Percentiles rank a stretch among this genome's conserved stretches.
phyloP scores from a whole-genome alignment of 2,888 invertebrate genomes.

The Callosobruchus maculatus region DNA sequence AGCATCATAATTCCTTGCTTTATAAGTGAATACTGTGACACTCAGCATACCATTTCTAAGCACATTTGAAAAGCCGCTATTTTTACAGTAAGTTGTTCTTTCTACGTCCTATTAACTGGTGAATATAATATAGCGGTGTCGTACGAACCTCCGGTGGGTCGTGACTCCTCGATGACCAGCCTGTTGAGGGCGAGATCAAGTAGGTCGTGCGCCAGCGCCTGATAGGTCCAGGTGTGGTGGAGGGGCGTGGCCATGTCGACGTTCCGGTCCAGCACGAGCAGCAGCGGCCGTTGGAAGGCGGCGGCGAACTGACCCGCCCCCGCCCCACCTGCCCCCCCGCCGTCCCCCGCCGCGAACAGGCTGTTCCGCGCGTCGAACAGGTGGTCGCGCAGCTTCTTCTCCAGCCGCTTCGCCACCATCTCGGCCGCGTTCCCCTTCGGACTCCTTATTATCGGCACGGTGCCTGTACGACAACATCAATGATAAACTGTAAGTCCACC shows the following conservation, averaged over 20 bases:
- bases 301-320: constrained; percentile 78
- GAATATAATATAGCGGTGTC: too few relatives aligned
- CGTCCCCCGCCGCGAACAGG: constrained; percentile 83
- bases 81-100: too few relatives aligned
- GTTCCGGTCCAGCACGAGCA: constrained; percentile 90
- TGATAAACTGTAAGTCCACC: background rate
- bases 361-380: constrained; percentile 95
- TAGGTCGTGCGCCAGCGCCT: constrained; percentile 95
- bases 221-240: constrained; percentile 99
- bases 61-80: too few relatives aligned
- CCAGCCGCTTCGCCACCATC: constrained; percentile 95
- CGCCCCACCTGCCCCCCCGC: constrained; percentile 64
- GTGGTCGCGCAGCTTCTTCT: constrained; percentile 95
- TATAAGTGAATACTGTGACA: too few relatives aligned
- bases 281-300: constrained; percentile 89
- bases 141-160: constrained; percentile 35
- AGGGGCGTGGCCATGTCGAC: constrained; percentile 96
- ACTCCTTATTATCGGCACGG: constrained; percentile 86
- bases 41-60: too few relatives aligned
- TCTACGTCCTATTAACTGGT: too few relatives aligned
- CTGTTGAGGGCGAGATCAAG: constrained; percentile 88
- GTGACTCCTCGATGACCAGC: constrained; percentile 44
- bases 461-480: constrained; percentile 53
- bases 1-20: too few relatives aligned
- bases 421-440: constrained; percentile 97